These are phyloP conservation scores for Leuctra nigra DNA, from an alignment of 2,888 invertebrate species.

Conservation along the genomic window DNA sequence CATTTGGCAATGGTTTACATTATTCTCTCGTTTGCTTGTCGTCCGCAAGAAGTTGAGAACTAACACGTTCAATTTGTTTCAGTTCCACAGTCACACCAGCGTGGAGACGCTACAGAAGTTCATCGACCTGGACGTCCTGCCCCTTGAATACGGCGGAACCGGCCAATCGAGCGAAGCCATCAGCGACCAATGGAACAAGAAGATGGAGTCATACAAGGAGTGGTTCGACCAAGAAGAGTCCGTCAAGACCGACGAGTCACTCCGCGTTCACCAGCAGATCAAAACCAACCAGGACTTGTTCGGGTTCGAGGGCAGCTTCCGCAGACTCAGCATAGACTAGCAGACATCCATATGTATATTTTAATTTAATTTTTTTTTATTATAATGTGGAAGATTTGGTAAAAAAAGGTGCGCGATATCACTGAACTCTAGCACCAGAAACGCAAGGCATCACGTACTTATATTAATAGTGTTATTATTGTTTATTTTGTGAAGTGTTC, in stretches of 20 bases:
- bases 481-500: no score
- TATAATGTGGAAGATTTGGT: no score
- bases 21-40: no score
- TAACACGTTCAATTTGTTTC: no score
- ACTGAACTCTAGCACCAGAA: no score
- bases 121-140: slow-evolving; percentile 28
- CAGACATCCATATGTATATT: no score
- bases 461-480: no score
- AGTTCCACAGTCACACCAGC: slow-evolving; percentile 14
- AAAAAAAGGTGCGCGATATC: no score
- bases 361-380: no score
- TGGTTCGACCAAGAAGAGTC: slow-evolving; percentile 78
- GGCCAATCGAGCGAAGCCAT: slow-evolving; percentile 45
- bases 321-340: slow-evolving; percentile 16
- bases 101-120: slow-evolving; percentile 33
- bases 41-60: no score
- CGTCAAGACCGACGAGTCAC: slow-evolving; percentile 68
- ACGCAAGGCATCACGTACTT: no score
- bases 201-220: slow-evolving; percentile 63
- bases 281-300: slow-evolving; percentile 15
- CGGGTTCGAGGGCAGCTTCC: slow-evolving; percentile 19
- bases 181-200: slow-evolving; percentile 65
- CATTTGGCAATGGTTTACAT: no score
- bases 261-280: slow-evolving; percentile 62
- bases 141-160: slow-evolving; percentile 30